Conservation (phyloP, 1,140 invertebrate species). For the Caerostris extrusa region DNA sequence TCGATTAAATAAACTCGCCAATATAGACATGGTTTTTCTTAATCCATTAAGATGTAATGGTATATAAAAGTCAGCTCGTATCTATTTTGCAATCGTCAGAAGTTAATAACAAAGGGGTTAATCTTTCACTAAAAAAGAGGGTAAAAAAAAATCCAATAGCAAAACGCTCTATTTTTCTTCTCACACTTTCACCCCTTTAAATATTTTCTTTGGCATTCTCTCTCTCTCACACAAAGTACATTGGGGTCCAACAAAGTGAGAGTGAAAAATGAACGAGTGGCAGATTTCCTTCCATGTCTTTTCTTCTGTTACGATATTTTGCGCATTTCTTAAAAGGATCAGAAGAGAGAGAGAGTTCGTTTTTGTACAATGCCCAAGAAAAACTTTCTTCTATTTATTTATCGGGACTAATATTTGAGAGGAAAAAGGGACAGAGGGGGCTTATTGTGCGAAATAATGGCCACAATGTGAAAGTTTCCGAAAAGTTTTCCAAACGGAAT, state of each 20-base stretch:
- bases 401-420: conserved; percentile 44
- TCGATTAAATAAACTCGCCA: too few species aligned
- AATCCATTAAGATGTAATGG: too few species aligned
- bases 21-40: too few species aligned
- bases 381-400: conserved; percentile 45
- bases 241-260: conserved; percentile 36
- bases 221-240: not conserved
- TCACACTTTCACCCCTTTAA: not conserved
- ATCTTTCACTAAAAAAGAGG: too few species aligned
- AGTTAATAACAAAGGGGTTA: too few species aligned
- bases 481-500: conserved; percentile 19
- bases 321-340: conserved; percentile 48
- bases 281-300: conserved; percentile 8
- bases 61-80: too few species aligned
- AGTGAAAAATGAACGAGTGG: conserved; percentile 29
- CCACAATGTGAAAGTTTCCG: conserved; percentile 28
- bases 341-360: not conserved
- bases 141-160: not conserved
- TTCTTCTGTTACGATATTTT: conserved; percentile 39
- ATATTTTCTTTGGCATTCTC: conserved; percentile 22
- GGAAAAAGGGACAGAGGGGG: conserved; percentile 34
- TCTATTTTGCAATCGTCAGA: too few species aligned
- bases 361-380: conserved; percentile 27
- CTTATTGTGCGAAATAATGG: conserved; percentile 53
- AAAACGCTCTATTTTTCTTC: not conserved